Base-by-base conservation (phyloP, 2,888 invertebrate species). In the Hypselothyrea guttata region DNA sequence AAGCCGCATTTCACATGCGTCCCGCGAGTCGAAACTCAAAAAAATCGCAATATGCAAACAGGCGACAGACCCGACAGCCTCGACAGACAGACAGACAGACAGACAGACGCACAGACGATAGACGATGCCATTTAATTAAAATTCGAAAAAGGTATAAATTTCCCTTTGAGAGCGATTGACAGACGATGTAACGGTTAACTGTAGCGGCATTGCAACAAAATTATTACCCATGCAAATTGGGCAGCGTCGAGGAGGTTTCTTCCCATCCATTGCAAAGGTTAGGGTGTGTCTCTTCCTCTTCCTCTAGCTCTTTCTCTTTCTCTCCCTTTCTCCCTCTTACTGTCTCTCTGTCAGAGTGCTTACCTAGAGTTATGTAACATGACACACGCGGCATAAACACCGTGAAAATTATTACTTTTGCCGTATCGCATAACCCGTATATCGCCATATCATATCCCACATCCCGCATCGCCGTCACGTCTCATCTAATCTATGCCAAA, bases 181-280 rank as follows among this genome's bases (percentile, higher is more conserved):
- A 84, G 79, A 69, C 72, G 66, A 45, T 63, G 75, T 62, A 70
- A 75, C 72, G 83, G 57, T 65, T 56, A 65, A 76, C 64, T 63
- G 67, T 72, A 70, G 56, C 66, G 56, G 52, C 42, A 48, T 53
- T 37, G 22, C 52, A 52, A 57, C 65, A 58, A 73, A 81, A 82
- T 82, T 82, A 82, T 82, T 84, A 86, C 73, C 82, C 82, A 82
- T 82, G 82, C 82, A 82, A 82, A 82, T 82, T 82, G 86, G 71
- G 63, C 71, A 71, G 62, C 54, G 47, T 30, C 44, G 64, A 57
- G 53, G 40, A 57, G 68, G 42, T 70, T 53, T 34, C 52, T 37
- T 35, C 38, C 44, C 41, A 27, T 37, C 58, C 12, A n/a, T 27
- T 11, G 7, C 8, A 2, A 55, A 27, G 8, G 48, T 47, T 60